A percentile compares a stretch with the other conserved stretches of the same genome.
Conservation (phyloP, 2,113 vertebrate species). For the Pituophis catenifer region DNA sequence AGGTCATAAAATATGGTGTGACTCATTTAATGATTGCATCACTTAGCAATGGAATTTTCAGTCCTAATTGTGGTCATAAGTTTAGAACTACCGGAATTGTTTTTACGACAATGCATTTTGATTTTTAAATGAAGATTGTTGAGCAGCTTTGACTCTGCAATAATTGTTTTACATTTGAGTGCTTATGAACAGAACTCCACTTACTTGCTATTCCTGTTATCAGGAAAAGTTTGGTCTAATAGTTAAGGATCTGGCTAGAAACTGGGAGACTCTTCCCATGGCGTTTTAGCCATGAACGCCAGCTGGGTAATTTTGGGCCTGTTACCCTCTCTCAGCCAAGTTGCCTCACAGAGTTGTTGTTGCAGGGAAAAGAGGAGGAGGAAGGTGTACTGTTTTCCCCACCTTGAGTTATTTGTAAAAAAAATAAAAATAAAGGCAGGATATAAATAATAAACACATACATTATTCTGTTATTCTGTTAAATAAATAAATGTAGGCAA, state of each 20-base stretch:
- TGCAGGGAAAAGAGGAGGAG: background rate
- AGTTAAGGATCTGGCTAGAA: background rate
- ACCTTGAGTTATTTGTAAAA: background rate
- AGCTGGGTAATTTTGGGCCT: background rate
- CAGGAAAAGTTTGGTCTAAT: background rate
- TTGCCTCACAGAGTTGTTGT: background rate
- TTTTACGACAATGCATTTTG: background rate
- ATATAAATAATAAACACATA: background rate
- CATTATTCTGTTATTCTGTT: background rate
- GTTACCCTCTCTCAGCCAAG: background rate
- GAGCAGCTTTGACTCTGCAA: background rate
- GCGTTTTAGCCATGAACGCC: background rate
- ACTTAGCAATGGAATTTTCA: background rate
- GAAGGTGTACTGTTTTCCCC: background rate
- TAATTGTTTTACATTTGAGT: background rate
- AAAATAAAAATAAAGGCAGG: background rate
- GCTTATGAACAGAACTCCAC: background rate
- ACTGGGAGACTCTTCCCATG: background rate
- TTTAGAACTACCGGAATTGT: background rate
- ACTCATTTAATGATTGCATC: background rate
- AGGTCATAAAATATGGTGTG: background rate
- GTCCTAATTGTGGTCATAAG: background rate
- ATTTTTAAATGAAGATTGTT: background rate
- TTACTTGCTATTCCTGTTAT: background rate
- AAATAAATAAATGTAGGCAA: background rate